Percentiles rank a stretch among this genome's conserved stretches.
Conservation (phyloP, 2,888 invertebrate species). For the Lagria hirta region DNA sequence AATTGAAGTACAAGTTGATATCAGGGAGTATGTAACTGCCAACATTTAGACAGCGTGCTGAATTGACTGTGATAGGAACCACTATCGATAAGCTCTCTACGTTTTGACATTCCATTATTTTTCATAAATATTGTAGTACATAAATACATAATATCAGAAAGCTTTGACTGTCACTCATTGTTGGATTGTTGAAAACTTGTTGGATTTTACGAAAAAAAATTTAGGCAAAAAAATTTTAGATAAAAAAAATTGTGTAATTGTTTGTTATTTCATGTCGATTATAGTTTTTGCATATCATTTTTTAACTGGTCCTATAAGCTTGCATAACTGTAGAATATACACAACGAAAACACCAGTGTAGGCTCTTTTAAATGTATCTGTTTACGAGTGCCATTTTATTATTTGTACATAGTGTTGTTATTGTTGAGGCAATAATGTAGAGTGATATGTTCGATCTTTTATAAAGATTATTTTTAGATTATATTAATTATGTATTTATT, state of each 20-base stretch:
- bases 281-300: too few relatives aligned
- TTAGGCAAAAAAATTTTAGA: conserved; percentile 12
- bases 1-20: conserved; percentile 38
- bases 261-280: too few relatives aligned
- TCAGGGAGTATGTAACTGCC: conserved; percentile 39
- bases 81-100: conserved; percentile 44
- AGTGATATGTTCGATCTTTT: conserved; percentile 48
- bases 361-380: conserved; percentile 3
- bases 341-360: conserved; percentile 21
- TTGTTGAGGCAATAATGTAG: conserved; percentile 40
- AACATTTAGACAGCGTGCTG: conserved; percentile 37
- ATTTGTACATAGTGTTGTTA: conserved; percentile 39
- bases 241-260: too few relatives aligned
- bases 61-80: conserved; percentile 47
- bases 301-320: too few relatives aligned
- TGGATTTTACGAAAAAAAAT: conserved; percentile 5
- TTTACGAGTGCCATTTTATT: conserved; percentile 22
- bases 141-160: conserved; percentile 16
- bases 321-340: conserved; percentile 9
- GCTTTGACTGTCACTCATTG: conserved; percentile 23
- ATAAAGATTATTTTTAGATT: conserved; percentile 49
- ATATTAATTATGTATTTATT: conserved; percentile 44
- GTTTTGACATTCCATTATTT: conserved; percentile 40
- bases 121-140: conserved; percentile 10
- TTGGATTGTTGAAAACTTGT: conserved; percentile 9